These are phyloP conservation scores for Parambassis ranga DNA, from an alignment of 2,797 vertebrate species.

Conservation along the genomic window DNA sequence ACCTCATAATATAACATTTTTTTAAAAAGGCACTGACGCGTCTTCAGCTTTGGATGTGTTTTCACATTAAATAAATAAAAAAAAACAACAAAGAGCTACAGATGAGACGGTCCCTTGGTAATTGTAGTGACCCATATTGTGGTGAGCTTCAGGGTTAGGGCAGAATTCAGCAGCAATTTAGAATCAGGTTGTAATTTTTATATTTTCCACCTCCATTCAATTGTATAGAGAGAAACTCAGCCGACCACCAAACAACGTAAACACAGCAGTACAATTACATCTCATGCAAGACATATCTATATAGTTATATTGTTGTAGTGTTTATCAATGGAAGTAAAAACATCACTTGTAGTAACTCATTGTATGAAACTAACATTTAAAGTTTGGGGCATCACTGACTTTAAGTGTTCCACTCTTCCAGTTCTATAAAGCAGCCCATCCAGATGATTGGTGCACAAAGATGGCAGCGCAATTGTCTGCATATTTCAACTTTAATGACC, in stretches of 20 bases:
- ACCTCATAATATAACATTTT: constrained; percentile 39
- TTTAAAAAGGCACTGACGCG: constrained; percentile 30
- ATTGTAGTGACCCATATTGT: constrained; percentile 17
- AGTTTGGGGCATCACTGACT: not conserved
- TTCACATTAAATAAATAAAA: not conserved
- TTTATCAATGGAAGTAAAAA: not conserved
- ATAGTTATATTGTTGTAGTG: not conserved
- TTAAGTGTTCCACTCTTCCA: not conserved
- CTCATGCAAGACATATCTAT: not conserved
- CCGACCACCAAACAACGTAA: not conserved
- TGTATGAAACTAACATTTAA: not conserved
- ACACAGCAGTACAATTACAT: not conserved
- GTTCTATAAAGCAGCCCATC: not conserved
- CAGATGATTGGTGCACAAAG: not conserved
- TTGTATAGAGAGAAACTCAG: constrained; percentile 12
- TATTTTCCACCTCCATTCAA: not conserved
- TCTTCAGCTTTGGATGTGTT: not conserved
- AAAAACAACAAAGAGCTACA: not conserved
- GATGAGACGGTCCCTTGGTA: not conserved
- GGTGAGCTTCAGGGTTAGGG: constrained; percentile 22
- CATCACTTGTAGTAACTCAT: not conserved
- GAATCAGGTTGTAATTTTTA: constrained; percentile 23
- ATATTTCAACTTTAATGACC: constrained; percentile 63
- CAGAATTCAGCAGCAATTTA: constrained; percentile 41
- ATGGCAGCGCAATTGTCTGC: constrained; percentile 30